phyloP scores from a whole-genome alignment of 2,888 invertebrate species.

The Charanyca ferruginea region DNA sequence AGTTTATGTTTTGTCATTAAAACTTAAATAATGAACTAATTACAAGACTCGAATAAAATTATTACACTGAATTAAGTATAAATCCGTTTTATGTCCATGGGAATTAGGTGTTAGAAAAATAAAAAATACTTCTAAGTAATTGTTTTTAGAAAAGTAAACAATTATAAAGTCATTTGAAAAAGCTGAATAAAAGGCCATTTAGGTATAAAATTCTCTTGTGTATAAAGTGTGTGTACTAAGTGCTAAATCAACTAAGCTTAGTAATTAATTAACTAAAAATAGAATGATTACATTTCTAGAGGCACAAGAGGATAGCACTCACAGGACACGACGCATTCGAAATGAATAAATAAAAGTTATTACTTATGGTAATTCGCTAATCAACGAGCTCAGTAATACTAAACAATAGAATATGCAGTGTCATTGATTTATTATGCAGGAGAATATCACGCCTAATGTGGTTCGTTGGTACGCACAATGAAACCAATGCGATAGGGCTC shows the following conservation, averaged over 20 bases:
- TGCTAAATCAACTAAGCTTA: not conserved
- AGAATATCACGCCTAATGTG: conserved; percentile 70
- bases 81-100: conserved; percentile 49
- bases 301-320: conserved; percentile 3
- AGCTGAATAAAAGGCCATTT: conserved; percentile 3
- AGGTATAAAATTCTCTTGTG: conserved; percentile 2
- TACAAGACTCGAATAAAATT: conserved; percentile 19
- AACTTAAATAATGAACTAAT: conserved; percentile 39
- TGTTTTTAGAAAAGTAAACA: conserved; percentile 17
- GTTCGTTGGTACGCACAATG: conserved; percentile 75
- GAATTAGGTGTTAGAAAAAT: conserved; percentile 34
- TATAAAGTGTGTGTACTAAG: conserved; percentile 5
- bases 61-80: conserved; percentile 26
- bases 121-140: conserved; percentile 9
- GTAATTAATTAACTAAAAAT: not conserved
- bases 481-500: conserved; percentile 74
- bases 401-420: conserved; percentile 76
- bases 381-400: conserved; percentile 51
- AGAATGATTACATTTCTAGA: conserved; percentile 28
- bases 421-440: conserved; percentile 68
- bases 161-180: conserved; percentile 8
- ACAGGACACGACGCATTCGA: conserved; percentile 35
- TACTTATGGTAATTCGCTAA: conserved; percentile 54
- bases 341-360: conserved; percentile 49
- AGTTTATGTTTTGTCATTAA: conserved; percentile 48